Evolutionary conservation across 2,113 vertebrate species (phyloP).

Genomic region (Semnornis frantzii): DNA sequence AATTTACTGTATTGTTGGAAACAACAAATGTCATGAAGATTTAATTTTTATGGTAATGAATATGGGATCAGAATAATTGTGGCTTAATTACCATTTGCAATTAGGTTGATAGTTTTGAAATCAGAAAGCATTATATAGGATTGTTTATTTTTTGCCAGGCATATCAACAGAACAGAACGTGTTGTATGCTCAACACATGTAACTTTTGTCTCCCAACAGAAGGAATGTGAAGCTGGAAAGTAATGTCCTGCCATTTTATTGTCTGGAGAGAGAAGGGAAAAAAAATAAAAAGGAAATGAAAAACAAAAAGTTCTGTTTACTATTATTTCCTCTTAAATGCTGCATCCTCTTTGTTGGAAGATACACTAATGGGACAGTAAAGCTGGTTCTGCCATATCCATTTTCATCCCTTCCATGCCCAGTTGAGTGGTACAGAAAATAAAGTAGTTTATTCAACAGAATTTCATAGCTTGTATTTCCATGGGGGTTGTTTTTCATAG

Average conservation of each 20-base stretch:
- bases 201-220: background rate
- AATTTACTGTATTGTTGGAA: background rate
- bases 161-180: background rate
- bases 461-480: background rate
- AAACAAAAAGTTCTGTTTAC: background rate
- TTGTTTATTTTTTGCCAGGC: background rate
- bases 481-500: background rate
- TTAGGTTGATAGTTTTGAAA: background rate
- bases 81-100: background rate
- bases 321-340: background rate
- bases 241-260: fast-evolving
- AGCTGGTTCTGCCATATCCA: background rate
- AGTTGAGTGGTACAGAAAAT: background rate
- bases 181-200: background rate
- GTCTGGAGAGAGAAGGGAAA: background rate
- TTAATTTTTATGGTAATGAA: constrained; percentile 2
- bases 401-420: background rate
- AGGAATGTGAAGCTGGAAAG: background rate
- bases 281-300: background rate
- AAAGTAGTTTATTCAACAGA: background rate
- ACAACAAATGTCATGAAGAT: background rate
- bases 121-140: background rate
- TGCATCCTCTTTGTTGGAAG: background rate
- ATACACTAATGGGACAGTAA: background rate
- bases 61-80: background rate